Base-by-base conservation (phyloP, 30 jellyfish, hydroid and myxozoan species). In the Catostylus mosaicus region DNA sequence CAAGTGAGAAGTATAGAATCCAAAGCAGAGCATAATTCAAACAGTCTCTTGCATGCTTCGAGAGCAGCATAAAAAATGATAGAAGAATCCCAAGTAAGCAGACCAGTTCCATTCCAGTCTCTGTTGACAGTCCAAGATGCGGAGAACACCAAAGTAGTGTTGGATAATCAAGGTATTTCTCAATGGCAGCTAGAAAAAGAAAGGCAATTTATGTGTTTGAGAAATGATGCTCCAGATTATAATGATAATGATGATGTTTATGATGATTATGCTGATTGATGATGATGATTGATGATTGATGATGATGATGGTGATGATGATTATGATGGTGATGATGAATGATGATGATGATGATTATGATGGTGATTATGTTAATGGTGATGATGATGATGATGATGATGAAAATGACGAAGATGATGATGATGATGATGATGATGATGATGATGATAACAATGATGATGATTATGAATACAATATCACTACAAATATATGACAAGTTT, bases 51-150 rank as follows among this genome's bases (percentile, higher is more conserved):
- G 51, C 54, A 26, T 82, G 19, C 26, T 32, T 36, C 4, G 88
- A 63, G 6, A 76, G 40, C 35, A 86, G 74, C 89, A 86, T 67
- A 47, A 27, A 31, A n/a, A 86, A 71, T 66, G 90, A 60, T 3
- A 76, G 29, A 11, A 77, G 34, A 30, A 75, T 67, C 8, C 96
- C 96, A 6, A 69, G 57, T 14, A 86, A 33, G 37, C 96, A 86
- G 29, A 75, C 10, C 20, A 86, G 63, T 30, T 86, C 96, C 96
- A 86, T 86, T 27, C 83, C 88, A 59, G 90, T 75, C 30, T 86
- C 96, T 50, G 88, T 66, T 14, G 96, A 26, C 77, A 86, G 62
- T 8, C 90, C 90, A 59, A 86, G 84, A 36, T 86, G 62, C 1
- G 82, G 78, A 56, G 87, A 59, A 22, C 30, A 45, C 96, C 96